Conservation (phyloP, 2,888 invertebrate species). For the Andrena bicolor region DNA sequence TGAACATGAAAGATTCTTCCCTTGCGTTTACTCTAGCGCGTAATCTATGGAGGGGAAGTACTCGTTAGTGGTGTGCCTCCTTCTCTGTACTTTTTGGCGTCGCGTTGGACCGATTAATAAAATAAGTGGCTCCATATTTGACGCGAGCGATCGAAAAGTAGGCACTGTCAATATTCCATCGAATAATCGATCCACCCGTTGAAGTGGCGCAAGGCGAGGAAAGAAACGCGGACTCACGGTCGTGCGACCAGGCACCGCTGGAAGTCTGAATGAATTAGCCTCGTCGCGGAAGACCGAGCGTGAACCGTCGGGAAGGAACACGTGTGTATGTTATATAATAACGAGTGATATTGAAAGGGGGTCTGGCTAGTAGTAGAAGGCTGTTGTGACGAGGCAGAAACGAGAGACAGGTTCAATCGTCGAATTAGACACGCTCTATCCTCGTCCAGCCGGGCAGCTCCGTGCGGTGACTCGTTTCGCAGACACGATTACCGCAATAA, state of each 20-base stretch:
- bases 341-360: conserved; percentile 48
- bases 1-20: no score
- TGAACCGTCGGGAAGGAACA: conserved; percentile 14
- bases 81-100: no score
- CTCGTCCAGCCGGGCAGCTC: conserved; percentile 43
- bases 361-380: conserved; percentile 39
- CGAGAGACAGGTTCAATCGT: conserved; percentile 58
- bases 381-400: conserved; percentile 46
- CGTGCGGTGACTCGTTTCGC: conserved; percentile 54
- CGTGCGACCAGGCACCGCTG: conserved; percentile 8
- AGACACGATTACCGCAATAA: conserved; percentile 62
- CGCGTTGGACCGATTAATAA: no score
- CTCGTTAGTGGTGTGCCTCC: no score
- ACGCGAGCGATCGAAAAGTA: not conserved
- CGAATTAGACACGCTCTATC: conserved; percentile 64
- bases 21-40: no score
- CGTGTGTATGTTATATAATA: conserved; percentile 36
- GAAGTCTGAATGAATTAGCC: conserved; percentile 15
- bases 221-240: conserved; percentile 9
- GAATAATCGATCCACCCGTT: not conserved
- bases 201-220: not conserved
- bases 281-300: conserved; percentile 37
- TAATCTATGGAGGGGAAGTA: no score
- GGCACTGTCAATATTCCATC: not conserved
- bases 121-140: not conserved